These are phyloP conservation scores for Axea sp. DNA, from an alignment of 2,888 invertebrate genomes.

Conservation along the genomic window DNA sequence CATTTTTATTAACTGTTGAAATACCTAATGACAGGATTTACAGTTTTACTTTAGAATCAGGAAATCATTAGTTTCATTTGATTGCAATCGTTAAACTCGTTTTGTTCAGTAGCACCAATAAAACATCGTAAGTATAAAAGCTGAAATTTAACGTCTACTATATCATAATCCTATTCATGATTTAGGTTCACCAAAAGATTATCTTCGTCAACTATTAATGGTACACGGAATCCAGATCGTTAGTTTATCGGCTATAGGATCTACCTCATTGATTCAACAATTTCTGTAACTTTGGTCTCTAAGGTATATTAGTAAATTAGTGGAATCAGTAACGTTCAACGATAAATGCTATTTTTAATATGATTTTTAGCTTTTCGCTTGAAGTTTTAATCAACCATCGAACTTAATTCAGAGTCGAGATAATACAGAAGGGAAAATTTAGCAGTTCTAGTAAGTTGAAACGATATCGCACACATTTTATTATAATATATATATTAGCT, in stretches of 20 bases:
- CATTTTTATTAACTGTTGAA: slow-evolving; percentile 24
- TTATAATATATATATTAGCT: background rate
- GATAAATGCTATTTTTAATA: background rate
- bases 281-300: slow-evolving; percentile 7
- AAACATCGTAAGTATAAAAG: no score
- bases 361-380: background rate
- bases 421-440: no score
- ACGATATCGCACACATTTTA: slow-evolving; percentile 2
- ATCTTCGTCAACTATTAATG: slow-evolving; percentile 13
- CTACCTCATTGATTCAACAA: slow-evolving; percentile 14
- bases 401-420: no score
- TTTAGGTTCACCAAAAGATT: background rate
- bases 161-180: background rate
- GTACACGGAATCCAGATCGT: slow-evolving; percentile 15
- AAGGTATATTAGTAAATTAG: background rate
- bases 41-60: slow-evolving; percentile 9
- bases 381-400: background rate
- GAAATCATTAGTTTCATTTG: no score
- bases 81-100: no score
- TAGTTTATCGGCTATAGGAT: slow-evolving; percentile 3
- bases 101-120: no score
- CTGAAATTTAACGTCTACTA: no score
- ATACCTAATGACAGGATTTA: slow-evolving; percentile 12
- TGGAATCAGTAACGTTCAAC: background rate
- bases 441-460: background rate